Evolutionary conservation across 2,888 invertebrate genomes (phyloP), one percentile per base, ranked within the genome.

Genomic region (Drosophila parthenogenetica): DNA sequence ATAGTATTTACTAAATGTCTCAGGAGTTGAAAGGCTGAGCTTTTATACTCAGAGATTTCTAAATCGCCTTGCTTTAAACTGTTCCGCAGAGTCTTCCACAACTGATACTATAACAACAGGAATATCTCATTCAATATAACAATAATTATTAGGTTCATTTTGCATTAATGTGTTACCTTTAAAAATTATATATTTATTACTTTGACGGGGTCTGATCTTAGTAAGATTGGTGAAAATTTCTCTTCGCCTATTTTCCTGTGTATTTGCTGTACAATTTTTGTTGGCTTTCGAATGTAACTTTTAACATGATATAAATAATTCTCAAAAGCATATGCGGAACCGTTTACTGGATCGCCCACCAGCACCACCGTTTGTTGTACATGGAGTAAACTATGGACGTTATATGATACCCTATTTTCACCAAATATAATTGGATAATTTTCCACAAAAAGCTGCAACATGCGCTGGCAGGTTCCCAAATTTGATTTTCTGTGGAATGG

Each of bases 11-110:
- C n/a, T 11, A 29, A 4, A 48, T 29, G 32, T 48, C 16, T 14
- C 10, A 48, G 8, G 48, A 48, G 29, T 11, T 32, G 11, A 32
- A 14, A 16, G 17, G 48, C 16, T 32, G 8, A 16, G 48, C 25
- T 32, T n/a, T n/a, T n/a, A n/a, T n/a, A n/a, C n/a, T 7, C 16
- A 7, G 14, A 48, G 4, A 8, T 48, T 48, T 8, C 4, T 14
- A 10, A 48, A 48, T 48, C 48, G 29, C n/a, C 48, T 48, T 48
- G 14, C 32, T 32, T 2, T 17, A 32, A 48, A 48, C 16, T 45
- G 19, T 10, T 11, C 5, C 3, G 17, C 43, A 13, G 32, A 32
- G 11, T 48, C 48, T 17, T 48, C n/a, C 32, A 48, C 32, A 32
- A 48, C 32, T 32, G 48, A 48, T 16, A 10, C 14, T 14, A 48